Conservation (phyloP, 2,888 invertebrate genomes). For the Hylaea fasciaria region DNA sequence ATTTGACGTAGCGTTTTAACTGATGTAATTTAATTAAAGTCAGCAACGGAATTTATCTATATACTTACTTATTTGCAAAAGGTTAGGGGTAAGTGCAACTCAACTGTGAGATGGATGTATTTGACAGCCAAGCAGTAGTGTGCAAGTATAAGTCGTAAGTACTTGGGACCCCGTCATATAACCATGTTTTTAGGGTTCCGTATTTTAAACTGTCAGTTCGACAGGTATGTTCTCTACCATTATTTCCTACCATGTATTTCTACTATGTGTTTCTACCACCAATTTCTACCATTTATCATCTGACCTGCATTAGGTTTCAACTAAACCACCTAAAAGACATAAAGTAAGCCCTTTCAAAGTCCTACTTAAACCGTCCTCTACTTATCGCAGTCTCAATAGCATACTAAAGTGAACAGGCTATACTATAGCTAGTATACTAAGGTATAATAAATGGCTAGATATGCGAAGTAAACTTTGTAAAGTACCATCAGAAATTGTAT, state of each 20-base stretch:
- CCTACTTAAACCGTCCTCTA: constrained; percentile 10
- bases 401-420: constrained; percentile 1
- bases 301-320: neutral
- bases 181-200: no score
- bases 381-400: constrained; percentile 12
- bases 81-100: neutral
- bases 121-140: neutral
- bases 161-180: no score
- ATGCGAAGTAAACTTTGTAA: neutral
- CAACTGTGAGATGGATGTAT: no score
- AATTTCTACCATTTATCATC: neutral
- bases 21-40: no score
- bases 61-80: no score
- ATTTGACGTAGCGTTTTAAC: no score
- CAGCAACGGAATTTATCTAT: no score
- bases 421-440: no score
- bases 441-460: neutral
- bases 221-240: no score
- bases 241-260: no score
- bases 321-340: neutral
- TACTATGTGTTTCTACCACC: neutral
- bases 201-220: no score
- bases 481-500: neutral
- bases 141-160: no score
- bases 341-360: constrained; percentile 1